Percentiles rank a stretch among this genome's conserved stretches.
phyloP scores from a whole-genome alignment of 2,113 vertebrate species.

The Vimba vimba region DNA sequence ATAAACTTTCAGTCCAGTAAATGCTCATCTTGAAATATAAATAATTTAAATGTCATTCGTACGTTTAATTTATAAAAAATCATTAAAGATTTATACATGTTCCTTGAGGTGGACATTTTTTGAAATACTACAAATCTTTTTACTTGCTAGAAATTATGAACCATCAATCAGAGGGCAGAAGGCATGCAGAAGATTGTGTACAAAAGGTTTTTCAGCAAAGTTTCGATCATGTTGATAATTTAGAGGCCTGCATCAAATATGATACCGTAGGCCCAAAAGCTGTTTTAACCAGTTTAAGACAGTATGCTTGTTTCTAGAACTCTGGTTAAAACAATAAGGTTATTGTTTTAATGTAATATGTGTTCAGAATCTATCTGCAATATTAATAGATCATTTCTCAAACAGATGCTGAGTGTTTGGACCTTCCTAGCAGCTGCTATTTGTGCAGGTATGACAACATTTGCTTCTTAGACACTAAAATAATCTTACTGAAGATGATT shows the following conservation, averaged over 20 bases:
- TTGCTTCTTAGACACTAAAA: not conserved
- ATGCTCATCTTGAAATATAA: too few species aligned
- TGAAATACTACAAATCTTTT: not conserved
- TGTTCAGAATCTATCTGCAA: not conserved
- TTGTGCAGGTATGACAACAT: conserved; percentile 26
- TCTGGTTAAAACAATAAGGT: not conserved
- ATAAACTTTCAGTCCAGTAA: too few species aligned
- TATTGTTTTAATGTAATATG: not conserved
- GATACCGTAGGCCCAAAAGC: not conserved
- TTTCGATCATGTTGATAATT: not conserved
- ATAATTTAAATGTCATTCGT: too few species aligned
- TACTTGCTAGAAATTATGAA: not conserved
- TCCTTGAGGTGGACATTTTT: not conserved
- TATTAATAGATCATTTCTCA: not conserved
- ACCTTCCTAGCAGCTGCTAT: not conserved
- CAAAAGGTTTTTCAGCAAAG: not conserved
- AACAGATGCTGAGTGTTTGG: conserved; percentile 7
- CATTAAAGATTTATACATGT: not conserved
- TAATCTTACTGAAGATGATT: not conserved
- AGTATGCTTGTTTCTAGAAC: too few species aligned
- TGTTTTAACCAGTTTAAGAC: too few species aligned
- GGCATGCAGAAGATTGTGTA: not conserved
- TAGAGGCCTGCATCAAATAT: not conserved
- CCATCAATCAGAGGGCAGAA: not conserved
- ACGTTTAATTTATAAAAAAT: too few species aligned